Percentiles rank a stretch among this genome's conserved stretches.
phyloP scores from a whole-genome alignment of 2,888 invertebrate genomes.

The Achlya flavicornis region DNA sequence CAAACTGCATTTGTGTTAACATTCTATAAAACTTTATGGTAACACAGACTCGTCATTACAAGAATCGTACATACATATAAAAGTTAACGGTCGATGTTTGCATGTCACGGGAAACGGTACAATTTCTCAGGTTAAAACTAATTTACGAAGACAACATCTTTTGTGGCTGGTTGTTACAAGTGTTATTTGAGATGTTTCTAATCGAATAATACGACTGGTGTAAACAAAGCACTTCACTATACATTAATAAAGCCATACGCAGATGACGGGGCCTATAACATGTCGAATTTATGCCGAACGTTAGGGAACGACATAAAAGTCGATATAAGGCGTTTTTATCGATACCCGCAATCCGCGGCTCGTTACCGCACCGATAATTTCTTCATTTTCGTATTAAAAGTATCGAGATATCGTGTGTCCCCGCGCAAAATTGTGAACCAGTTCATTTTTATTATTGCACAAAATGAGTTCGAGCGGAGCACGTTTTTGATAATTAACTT shows the following conservation, averaged over 20 bases:
- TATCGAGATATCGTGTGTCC: slow-evolving; percentile 36
- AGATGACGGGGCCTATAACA: slow-evolving; percentile 54
- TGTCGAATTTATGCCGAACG: slow-evolving; percentile 67
- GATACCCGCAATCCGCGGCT: slow-evolving; percentile 62
- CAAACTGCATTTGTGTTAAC: slow-evolving; percentile 41
- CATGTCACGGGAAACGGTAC: slow-evolving; percentile 44
- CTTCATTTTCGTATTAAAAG: slow-evolving; percentile 65
- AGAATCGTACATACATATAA: slow-evolving; percentile 40
- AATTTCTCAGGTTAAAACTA: slow-evolving; percentile 45
- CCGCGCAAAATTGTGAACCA: slow-evolving; percentile 48
- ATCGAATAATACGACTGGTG: slow-evolving; percentile 47
- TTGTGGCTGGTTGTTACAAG: slow-evolving; percentile 46
- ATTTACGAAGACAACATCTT: slow-evolving; percentile 53
- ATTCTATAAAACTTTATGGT: slow-evolving; percentile 44
- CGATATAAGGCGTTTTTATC: slow-evolving; percentile 72
- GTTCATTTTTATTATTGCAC: slow-evolving; percentile 50
- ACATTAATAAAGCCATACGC: slow-evolving; percentile 67
- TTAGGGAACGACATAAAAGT: slow-evolving; percentile 66
- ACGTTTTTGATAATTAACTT: slow-evolving; percentile 46
- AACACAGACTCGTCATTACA: slow-evolving; percentile 33
- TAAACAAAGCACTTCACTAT: slow-evolving; percentile 60
- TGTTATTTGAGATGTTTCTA: slow-evolving; percentile 49
- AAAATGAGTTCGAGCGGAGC: slow-evolving; percentile 34
- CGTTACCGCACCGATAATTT: slow-evolving; percentile 67
- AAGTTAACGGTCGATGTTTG: slow-evolving; percentile 41